These are phyloP conservation scores for Lasioglossum villosulum DNA, from an alignment of 2,888 invertebrate genomes.

Conservation along the genomic window DNA sequence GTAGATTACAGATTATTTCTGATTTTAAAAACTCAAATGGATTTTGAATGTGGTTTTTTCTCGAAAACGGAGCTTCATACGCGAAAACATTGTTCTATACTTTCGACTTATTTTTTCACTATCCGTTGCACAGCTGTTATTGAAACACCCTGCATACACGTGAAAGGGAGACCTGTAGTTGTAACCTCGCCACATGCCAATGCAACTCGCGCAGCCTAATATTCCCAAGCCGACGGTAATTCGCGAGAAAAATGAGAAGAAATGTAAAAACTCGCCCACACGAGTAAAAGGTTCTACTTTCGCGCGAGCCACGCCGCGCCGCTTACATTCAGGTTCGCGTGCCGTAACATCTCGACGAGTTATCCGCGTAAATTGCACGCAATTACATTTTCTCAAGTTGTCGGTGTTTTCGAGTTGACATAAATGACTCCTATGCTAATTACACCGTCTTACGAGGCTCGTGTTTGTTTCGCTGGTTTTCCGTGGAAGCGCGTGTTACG, in stretches of 20 bases:
- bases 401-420: conserved; percentile 32
- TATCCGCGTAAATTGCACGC: conserved; percentile 51
- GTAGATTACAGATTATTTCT: too few species aligned
- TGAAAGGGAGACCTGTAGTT: neutral
- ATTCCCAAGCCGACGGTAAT: neutral
- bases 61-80: too few species aligned
- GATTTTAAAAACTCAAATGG: too few species aligned
- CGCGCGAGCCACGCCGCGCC: neutral
- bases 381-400: conserved; percentile 49
- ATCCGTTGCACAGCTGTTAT: too few species aligned
- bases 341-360: conserved; percentile 57
- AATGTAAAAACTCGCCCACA: neutral
- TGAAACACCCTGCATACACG: neutral
- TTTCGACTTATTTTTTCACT: neutral
- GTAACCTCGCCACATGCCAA: neutral
- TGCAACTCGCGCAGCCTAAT: neutral
- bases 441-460: conserved; percentile 38
- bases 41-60: neutral
- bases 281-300: neutral
- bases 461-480: conserved; percentile 19
- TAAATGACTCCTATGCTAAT: conserved; percentile 40
- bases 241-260: neutral
- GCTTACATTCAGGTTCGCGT: conserved; percentile 39
- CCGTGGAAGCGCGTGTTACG: neutral
- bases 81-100: too few species aligned